Evolutionary conservation across 2,113 vertebrate genomes (phyloP), one percentile per base, ranked within the genome.

Genomic region (Ceratotherium simum): DNA sequence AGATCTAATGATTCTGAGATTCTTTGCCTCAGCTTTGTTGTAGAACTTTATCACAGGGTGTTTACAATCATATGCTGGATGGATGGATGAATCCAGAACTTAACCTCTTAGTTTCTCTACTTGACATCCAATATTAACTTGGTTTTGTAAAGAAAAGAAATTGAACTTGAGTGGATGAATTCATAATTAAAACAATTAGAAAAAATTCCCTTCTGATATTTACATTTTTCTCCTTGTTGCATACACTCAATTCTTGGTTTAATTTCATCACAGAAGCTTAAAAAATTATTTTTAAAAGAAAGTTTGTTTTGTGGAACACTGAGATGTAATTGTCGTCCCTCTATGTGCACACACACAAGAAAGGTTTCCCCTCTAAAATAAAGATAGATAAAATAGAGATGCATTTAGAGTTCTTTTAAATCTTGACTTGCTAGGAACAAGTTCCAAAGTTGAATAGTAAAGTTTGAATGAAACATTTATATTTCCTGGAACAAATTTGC

Each of bases 341-440:
- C 25, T 31, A 62, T 67, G 79, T 83, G 25, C 33, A 76, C 29
- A 73, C 21, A 56, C 42, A 42, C 42, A 42, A 51, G 51, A 48
- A 18, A 8, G 6, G 0, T 6, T 85, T 60, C 17, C 17, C 12
- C 54, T 56, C 11, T 89, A 84, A 92, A 83, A 51, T 72, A 65
- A 27, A 69, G 20, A 65, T 73, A 54, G 51, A 54, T 91, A 84
- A 92, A 83, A 51, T 72, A 65, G 33, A 69, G 20, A 65, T 73
- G 18, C 21, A 33, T 88, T 79, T 82, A 62, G 42, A 81, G 11
- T 88, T 42, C 27, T 76, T 95, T 95, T 79, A 95, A 90, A 97
- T 89, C 29, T 23, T 81, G 23, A 76, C 36, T 95, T 94, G 4
- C 36, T 46, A 90, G 13, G 25, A 85, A 65, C 18, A 86, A 65